Evolutionary conservation across 2,113 vertebrate species (phyloP).

Genomic region (Marmota monax): DNA sequence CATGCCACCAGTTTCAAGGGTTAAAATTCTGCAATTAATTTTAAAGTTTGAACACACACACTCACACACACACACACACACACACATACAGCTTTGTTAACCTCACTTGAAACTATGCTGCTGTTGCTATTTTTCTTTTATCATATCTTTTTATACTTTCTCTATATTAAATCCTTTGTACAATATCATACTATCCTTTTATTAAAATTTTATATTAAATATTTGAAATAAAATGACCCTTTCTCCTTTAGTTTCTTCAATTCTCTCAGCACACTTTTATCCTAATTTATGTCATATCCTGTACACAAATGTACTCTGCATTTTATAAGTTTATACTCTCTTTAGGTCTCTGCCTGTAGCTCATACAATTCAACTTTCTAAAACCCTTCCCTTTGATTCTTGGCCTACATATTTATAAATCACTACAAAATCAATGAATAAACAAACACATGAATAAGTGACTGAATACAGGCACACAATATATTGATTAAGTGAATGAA

Average conservation of each 20-base stretch:
- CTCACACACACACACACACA: not conserved
- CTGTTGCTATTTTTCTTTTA: not conserved
- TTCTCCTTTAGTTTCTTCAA: not conserved
- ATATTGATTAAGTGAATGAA: not conserved
- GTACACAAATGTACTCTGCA: not conserved
- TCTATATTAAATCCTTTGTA: not conserved
- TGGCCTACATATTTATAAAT: not conserved
- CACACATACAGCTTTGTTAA: not conserved
- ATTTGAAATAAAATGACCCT: not conserved
- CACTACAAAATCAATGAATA: not conserved
- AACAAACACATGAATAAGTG: not conserved
- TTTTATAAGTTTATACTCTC: not conserved
- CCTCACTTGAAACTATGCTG: not conserved
- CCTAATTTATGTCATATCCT: not conserved
- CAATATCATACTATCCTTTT: not conserved
- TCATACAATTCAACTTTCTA: slow-evolving; percentile 33
- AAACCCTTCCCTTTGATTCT: not conserved
- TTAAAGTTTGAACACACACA: not conserved
- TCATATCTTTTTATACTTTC: slow-evolving; percentile 17
- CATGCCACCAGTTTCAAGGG: not conserved
- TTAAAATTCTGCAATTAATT: slow-evolving; percentile 1
- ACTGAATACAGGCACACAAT: not conserved
- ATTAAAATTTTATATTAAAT: not conserved
- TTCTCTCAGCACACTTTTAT: not conserved
- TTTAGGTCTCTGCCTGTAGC: not conserved